Percentiles rank a stretch among this genome's conserved stretches.
Conservation (phyloP, 2,797 vertebrate genomes). For the Anas acuta region DNA sequence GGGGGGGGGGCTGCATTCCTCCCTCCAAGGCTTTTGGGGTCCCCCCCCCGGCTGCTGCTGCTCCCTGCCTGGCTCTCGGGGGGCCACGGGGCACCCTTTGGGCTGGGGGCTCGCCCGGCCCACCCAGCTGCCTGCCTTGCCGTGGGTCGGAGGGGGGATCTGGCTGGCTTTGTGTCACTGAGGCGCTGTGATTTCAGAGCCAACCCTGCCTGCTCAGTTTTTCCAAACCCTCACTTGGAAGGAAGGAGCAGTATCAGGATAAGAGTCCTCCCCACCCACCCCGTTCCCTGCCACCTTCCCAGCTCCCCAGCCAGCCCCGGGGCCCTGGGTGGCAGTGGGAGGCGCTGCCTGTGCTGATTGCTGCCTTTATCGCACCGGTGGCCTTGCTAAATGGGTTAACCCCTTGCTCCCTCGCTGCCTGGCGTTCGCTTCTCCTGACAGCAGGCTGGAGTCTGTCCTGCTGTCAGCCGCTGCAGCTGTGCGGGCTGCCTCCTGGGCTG, state of each 20-base stretch:
- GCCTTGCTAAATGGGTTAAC: slow-evolving; percentile 36
- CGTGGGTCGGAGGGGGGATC: not conserved
- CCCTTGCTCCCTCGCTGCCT: not conserved
- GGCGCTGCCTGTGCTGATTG: not conserved
- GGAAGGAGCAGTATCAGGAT: slow-evolving; percentile 79
- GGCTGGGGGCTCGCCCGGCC: not conserved
- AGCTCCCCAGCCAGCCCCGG: not conserved
- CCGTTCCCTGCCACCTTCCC: not conserved
- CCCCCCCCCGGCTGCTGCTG: not conserved
- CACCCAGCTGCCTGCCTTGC: slow-evolving; percentile 8
- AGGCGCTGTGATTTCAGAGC: slow-evolving; percentile 60
- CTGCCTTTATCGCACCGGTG: not conserved
- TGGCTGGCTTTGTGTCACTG: slow-evolving; percentile 70
- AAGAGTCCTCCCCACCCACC: slow-evolving; percentile 73
- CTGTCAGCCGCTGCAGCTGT: not conserved
- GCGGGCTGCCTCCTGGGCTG: not conserved
- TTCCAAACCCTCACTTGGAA: slow-evolving; percentile 73
- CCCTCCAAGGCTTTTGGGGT: slow-evolving; percentile 69
- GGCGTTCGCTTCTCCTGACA: not conserved
- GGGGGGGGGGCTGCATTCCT: slow-evolving; percentile 41
- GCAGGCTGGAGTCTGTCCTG: not conserved
- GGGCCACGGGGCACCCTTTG: not conserved
- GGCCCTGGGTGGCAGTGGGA: slow-evolving; percentile 19
- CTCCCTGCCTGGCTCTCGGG: not conserved
- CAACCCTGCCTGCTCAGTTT: slow-evolving; percentile 73